These are phyloP conservation scores for Eidolon helvum DNA, from an alignment of 2,113 vertebrate species.

Conservation along the genomic window DNA sequence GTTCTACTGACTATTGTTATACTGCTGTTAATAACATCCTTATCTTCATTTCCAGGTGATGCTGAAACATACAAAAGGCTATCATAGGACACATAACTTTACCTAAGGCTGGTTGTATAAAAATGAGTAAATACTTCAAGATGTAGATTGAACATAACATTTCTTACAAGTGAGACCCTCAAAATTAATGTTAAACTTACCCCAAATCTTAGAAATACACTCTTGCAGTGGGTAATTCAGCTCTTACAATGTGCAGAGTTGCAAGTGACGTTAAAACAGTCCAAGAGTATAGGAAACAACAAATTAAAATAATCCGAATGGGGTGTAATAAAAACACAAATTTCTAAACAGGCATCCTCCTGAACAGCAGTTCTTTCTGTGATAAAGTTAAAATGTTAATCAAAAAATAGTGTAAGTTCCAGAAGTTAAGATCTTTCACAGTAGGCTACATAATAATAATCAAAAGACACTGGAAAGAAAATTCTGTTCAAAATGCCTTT, in stretches of 20 bases:
- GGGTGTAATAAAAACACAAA: slow-evolving; percentile 50
- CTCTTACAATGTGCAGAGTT: slow-evolving; percentile 13
- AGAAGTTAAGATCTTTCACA: slow-evolving; percentile 18
- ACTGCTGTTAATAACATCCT: not conserved
- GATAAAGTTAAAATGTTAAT: slow-evolving; percentile 56
- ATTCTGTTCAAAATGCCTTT: not conserved
- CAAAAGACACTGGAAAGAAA: slow-evolving; percentile 24
- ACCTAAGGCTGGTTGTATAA: not conserved
- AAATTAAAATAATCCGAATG: slow-evolving; percentile 27
- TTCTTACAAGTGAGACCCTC: not conserved
- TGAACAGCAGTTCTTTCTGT: slow-evolving; percentile 12
- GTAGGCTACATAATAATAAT: slow-evolving; percentile 1
- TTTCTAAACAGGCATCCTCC: slow-evolving; percentile 31
- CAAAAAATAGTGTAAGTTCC: slow-evolving; percentile 42
- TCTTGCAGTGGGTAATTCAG: not conserved
- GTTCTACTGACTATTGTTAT: not conserved
- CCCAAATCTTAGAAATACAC: not conserved
- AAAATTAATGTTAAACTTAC: not conserved
- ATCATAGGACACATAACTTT: not conserved
- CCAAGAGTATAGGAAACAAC: slow-evolving; percentile 28
- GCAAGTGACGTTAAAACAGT: slow-evolving; percentile 21
- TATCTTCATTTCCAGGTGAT: slow-evolving; percentile 19
- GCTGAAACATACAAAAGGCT: not conserved
- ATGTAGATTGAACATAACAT: not conserved
- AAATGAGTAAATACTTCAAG: not conserved